Evolutionary conservation across 2,888 invertebrate species (phyloP), one percentile per base, ranked within the genome.

Genomic region (Drosophila formosana): DNA sequence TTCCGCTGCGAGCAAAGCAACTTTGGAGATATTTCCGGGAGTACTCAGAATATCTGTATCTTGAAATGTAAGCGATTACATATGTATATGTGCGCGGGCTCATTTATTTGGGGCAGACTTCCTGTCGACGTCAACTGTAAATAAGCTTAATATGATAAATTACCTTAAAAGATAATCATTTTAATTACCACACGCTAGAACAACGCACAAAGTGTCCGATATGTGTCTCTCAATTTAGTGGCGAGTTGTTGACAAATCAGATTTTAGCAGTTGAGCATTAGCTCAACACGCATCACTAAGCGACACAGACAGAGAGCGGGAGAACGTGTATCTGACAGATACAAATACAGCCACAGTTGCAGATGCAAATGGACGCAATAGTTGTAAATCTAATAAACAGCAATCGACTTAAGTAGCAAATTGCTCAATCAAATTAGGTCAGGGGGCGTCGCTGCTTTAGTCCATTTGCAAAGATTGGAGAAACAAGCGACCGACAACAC

Each of bases 401-500:
- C 51, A 66, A 74, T 60, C 74, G 74, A 74, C 76, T 79, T 57
- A 76, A 82, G 72, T 75, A 78, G 74, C 72, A 79, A 84, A 84
- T 87, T 78, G 80, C 80, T 76, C 72, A 80, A 84, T 74, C 78
- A 58, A 85, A 82, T 82, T 85, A 66, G 88, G 84, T 85, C 88
- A 88, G 58, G 63, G 65, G 57, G 66, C 70, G 72, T 45, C 49
- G 43, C 45, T 34, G 58, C 71, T 23, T 71, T 66, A 58, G 51
- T 52, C 56, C 25, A 62, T 41, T 41, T 57, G 60, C 56, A 37
- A 63, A 63, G 71, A 66, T 66, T 75, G 37, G 11, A 57, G 57
- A 57, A 60, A 58, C 58, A 60, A 56, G 43, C 60, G 9, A 9
- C 28, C 11, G 7, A 30, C 7, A 37, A 23, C 49, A 51, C 39